These are phyloP conservation scores for Cantharis flavilabris DNA, from an alignment of 2,888 invertebrate genomes.

Conservation along the genomic window DNA sequence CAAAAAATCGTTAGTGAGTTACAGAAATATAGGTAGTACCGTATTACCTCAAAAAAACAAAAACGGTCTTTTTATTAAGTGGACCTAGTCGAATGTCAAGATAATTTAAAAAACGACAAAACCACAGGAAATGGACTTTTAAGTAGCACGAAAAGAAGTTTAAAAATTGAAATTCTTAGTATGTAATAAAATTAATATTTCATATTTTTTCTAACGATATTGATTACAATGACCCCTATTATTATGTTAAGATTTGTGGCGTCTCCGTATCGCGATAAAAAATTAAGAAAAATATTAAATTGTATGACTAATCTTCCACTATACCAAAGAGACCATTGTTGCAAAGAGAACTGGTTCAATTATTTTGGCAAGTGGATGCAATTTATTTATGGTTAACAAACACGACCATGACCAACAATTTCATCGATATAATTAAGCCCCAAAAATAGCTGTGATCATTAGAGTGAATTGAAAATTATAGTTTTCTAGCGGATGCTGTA, in stretches of 20 bases:
- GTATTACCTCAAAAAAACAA: neutral
- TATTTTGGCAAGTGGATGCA: slow-evolving; percentile 3
- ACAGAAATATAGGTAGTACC: neutral
- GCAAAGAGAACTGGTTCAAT: neutral
- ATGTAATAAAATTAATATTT: neutral
- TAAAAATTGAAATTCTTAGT: neutral
- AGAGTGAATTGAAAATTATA: slow-evolving; percentile 21
- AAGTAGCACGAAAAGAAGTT: neutral
- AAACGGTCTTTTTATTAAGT: neutral
- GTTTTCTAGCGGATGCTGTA: slow-evolving; percentile 9
- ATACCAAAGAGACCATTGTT: neutral
- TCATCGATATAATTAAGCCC: slow-evolving; percentile 20
- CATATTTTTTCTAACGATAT: neutral
- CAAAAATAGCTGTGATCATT: slow-evolving; percentile 26
- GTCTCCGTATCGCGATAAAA: neutral
- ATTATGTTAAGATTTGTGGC: neutral
- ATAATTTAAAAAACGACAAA: neutral
- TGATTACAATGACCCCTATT: neutral
- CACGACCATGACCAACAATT: slow-evolving; percentile 27
- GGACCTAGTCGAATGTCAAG: neutral
- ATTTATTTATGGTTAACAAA: slow-evolving; percentile 23
- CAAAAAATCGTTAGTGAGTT: neutral
- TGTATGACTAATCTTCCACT: neutral
- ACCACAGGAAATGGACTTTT: neutral
- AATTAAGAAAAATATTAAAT: neutral